A percentile compares a stretch with the other conserved stretches of the same genome.
Conservation (phyloP, 2,113 vertebrate genomes). For the Pteronura brasiliensis region DNA sequence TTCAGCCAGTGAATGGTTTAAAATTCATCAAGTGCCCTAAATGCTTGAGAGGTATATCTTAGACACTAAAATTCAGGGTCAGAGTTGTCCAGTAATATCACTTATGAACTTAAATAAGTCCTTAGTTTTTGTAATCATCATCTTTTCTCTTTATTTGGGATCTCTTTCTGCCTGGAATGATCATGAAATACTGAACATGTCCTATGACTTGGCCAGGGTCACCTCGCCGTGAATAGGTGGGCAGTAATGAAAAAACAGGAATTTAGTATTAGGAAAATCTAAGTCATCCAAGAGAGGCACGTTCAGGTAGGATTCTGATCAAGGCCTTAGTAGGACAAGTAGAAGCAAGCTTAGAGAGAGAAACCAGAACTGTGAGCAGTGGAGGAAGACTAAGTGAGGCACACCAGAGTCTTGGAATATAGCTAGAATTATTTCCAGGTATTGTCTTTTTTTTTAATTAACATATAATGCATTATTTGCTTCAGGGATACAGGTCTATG, state of each 20-base stretch:
- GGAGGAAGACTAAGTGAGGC: background rate
- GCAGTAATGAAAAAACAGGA: background rate
- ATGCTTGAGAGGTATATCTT: background rate
- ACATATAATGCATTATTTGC: no score
- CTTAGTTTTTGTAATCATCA: background rate
- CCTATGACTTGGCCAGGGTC: rapidly evolving
- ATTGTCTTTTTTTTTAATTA: background rate
- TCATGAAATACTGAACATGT: background rate
- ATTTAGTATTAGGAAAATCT: background rate
- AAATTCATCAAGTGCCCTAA: background rate
- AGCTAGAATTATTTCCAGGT: background rate
- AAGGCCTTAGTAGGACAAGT: no score
- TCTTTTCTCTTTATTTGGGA: background rate
- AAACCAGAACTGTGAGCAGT: background rate
- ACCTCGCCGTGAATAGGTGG: background rate
- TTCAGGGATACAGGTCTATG: no score
- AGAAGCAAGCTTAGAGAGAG: background rate
- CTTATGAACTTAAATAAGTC: background rate
- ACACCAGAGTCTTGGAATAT: background rate
- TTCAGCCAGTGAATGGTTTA: background rate
- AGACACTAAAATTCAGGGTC: background rate
- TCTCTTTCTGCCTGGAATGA: background rate
- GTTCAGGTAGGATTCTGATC: background rate
- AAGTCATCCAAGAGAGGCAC: background rate
- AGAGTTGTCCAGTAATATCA: background rate